These are phyloP conservation scores for Porites cylindrica DNA, from an alignment of 92 coral and sea anemone genomes.

Conservation along the genomic window DNA sequence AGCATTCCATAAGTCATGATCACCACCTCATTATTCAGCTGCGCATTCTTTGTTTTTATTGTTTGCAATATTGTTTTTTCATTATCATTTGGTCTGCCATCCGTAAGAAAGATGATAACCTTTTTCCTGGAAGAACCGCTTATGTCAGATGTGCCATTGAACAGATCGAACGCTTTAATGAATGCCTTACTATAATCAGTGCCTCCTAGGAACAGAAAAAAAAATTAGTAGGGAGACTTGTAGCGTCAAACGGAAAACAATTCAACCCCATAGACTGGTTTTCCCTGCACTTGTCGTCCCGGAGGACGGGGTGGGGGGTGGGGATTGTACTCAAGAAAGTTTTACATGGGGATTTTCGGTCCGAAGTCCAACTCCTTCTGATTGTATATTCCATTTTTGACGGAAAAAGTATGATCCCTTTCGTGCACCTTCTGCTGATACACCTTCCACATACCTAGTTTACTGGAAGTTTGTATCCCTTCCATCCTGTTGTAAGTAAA, in stretches of 20 bases:
- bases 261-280: neutral
- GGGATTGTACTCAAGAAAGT: no score
- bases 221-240: neutral
- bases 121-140: slow-evolving; percentile 20
- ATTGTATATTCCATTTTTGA: no score
- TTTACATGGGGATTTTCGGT: no score
- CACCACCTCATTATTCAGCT: slow-evolving; percentile 49
- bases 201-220: neutral
- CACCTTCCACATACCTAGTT: no score
- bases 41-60: slow-evolving; percentile 44
- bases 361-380: no score
- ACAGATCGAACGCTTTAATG: slow-evolving; percentile 61
- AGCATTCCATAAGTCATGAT: slow-evolving; percentile 74
- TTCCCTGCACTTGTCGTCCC: no score
- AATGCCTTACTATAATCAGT: neutral
- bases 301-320: no score
- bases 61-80: neutral
- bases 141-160: slow-evolving; percentile 30
- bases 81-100: slow-evolving; percentile 64
- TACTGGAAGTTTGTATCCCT: no score
- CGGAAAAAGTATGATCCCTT: no score
- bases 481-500: no score
- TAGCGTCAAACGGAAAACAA: neutral
- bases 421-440: no score
- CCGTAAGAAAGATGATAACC: slow-evolving; percentile 75